Conservation (phyloP, 2,113 vertebrate genomes). For the Mormyrus lacerda region DNA sequence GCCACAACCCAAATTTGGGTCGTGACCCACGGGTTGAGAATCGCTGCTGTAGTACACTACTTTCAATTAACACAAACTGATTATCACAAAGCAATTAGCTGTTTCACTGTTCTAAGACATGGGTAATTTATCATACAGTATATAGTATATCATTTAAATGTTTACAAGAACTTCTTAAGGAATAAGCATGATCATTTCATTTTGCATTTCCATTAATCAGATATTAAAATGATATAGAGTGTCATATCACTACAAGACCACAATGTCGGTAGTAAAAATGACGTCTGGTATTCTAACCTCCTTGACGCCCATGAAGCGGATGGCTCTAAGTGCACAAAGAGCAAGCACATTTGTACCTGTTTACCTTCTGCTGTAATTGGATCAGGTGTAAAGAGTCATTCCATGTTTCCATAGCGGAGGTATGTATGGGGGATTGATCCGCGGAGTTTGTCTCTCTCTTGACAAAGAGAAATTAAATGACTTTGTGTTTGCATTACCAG, state of each 20-base stretch:
- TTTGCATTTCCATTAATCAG: background rate
- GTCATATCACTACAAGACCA: background rate
- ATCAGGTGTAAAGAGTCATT: background rate
- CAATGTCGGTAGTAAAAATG: background rate
- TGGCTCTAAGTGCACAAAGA: background rate
- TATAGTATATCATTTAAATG: background rate
- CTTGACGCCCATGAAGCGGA: background rate
- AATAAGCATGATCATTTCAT: background rate
- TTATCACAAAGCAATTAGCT: background rate
- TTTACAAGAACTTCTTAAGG: background rate
- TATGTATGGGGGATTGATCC: background rate
- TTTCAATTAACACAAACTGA: background rate
- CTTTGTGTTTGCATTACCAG: background rate
- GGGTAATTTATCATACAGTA: background rate
- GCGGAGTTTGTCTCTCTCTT: background rate
- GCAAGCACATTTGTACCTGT: background rate
- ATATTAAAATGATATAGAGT: background rate
- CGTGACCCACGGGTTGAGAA: no score
- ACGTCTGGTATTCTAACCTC: background rate
- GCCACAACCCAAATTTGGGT: no score
- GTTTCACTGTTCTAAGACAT: background rate
- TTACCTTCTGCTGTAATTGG: slow-evolving; percentile 11
- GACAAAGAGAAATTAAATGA: slow-evolving; percentile 4
- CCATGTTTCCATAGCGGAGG: background rate
- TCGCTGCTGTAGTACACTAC: background rate